A percentile compares a stretch with the other conserved stretches of the same genome.
Conservation (phyloP, 1,140 invertebrate species). For the Maconellicoccus hirsutus region DNA sequence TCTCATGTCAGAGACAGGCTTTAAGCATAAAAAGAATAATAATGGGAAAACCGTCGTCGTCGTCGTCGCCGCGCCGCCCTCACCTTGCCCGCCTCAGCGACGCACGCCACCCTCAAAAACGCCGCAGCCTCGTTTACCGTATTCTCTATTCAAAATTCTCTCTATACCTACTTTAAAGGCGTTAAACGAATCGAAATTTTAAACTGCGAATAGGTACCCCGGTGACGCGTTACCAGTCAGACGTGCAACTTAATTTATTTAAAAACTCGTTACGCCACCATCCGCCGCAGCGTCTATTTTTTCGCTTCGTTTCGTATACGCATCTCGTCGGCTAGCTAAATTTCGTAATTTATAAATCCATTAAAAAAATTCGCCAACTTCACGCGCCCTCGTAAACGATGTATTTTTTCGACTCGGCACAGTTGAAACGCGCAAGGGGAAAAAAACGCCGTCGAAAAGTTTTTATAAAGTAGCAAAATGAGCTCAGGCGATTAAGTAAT, state of each 20-base stretch:
- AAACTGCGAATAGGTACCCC: background rate
- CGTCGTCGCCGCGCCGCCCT: conserved; percentile 5
- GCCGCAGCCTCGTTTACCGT: background rate
- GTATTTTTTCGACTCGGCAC: no score
- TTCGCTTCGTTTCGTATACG: no score
- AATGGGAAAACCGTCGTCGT: conserved; percentile 16
- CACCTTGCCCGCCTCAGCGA: background rate
- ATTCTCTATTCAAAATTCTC: background rate
- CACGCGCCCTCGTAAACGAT: no score
- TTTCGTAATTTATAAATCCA: no score
- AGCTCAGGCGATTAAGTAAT: background rate
- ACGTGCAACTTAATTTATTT: no score
- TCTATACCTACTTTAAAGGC: background rate
- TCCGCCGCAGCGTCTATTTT: no score
- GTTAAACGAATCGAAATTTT: conserved; percentile 9
- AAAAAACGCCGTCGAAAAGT: no score
- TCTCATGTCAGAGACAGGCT: conserved; percentile 20
- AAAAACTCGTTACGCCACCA: no score
- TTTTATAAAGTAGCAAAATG: background rate
- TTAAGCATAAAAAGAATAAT: conserved; percentile 24
- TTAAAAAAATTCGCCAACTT: no score
- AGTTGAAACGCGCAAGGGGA: no score
- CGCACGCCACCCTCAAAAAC: background rate
- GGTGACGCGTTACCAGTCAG: no score
- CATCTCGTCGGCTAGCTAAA: no score